Percentiles rank a stretch among this genome's conserved stretches.
phyloP scores from a whole-genome alignment of 2,888 invertebrate species.

The Macrophya alboannulata region DNA sequence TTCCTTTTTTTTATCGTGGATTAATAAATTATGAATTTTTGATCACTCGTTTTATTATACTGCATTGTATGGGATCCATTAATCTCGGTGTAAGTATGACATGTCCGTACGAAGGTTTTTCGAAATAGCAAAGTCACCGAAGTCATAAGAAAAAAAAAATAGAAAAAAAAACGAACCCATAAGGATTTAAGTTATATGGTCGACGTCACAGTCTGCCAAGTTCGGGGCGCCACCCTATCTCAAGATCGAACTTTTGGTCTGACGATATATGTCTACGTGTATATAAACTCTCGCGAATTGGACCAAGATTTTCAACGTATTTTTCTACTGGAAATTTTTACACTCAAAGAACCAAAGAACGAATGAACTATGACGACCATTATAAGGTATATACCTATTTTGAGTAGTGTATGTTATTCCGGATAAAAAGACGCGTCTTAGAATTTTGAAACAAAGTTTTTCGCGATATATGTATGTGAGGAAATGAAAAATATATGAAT shows the following conservation, averaged over 20 bases:
- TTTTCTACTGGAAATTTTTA: background rate
- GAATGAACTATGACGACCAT: too few species aligned
- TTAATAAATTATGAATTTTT: background rate
- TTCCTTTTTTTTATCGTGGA: too few species aligned
- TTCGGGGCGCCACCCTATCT: background rate
- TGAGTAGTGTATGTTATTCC: too few species aligned
- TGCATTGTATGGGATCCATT: background rate
- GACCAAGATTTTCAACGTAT: background rate
- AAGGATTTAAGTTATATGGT: background rate
- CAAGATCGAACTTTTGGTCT: background rate
- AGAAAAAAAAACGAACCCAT: background rate
- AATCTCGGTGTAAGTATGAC: background rate
- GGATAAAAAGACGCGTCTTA: too few species aligned
- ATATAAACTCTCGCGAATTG: background rate
- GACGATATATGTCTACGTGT: too few species aligned
- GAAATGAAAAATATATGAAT: too few species aligned
- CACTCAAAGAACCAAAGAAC: too few species aligned
- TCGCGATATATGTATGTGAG: too few species aligned
- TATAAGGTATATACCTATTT: too few species aligned
- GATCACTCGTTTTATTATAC: background rate
- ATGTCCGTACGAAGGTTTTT: background rate
- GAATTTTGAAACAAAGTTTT: too few species aligned
- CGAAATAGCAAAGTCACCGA: background rate
- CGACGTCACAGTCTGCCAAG: conserved; percentile 1
- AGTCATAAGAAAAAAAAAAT: background rate